Conservation (phyloP, 2,888 invertebrate genomes). For the Stenoptilia bipunctidactyla region DNA sequence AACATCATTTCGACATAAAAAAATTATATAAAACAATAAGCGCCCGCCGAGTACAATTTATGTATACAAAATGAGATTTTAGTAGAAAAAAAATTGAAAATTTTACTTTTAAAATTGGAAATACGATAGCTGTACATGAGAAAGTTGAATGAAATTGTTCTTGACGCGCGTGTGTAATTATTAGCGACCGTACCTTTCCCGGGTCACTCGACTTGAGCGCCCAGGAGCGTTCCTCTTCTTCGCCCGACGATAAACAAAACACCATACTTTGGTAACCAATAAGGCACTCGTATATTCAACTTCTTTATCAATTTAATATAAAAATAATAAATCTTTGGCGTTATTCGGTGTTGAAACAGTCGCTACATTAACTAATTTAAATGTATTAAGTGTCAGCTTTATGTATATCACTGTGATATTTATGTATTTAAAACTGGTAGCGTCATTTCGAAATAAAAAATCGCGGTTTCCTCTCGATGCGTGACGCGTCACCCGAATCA, state of each 20-base stretch:
- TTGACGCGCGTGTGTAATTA: constrained; percentile 42
- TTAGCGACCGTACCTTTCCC: constrained; percentile 82
- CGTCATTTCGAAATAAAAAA: constrained; percentile 5
- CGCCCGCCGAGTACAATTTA: constrained; percentile 54
- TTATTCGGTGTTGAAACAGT: constrained; percentile 25
- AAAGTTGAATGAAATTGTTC: constrained; percentile 34
- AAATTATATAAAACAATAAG: constrained; percentile 36
- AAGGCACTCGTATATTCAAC: constrained; percentile 69
- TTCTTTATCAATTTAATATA: constrained; percentile 38
- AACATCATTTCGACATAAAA: constrained; percentile 45
- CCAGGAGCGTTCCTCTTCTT: constrained; percentile 76
- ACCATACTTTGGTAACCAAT: constrained; percentile 57
- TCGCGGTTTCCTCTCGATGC: constrained; percentile 1
- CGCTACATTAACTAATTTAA: constrained; percentile 7
- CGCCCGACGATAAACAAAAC: constrained; percentile 52
- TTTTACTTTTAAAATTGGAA: too few relatives aligned
- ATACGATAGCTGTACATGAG: neutral
- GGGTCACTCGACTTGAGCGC: constrained; percentile 84
- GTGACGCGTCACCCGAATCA: constrained; percentile 56
- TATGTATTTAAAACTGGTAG: constrained; percentile 5
- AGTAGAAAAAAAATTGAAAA: too few relatives aligned
- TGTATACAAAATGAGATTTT: neutral
- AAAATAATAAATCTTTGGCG: constrained; percentile 63
- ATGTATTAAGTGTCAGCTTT: constrained; percentile 9
- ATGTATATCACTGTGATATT: constrained; percentile 1